phyloP scores from a whole-genome alignment of 2,888 invertebrate species.

The Microchrysa polita region DNA sequence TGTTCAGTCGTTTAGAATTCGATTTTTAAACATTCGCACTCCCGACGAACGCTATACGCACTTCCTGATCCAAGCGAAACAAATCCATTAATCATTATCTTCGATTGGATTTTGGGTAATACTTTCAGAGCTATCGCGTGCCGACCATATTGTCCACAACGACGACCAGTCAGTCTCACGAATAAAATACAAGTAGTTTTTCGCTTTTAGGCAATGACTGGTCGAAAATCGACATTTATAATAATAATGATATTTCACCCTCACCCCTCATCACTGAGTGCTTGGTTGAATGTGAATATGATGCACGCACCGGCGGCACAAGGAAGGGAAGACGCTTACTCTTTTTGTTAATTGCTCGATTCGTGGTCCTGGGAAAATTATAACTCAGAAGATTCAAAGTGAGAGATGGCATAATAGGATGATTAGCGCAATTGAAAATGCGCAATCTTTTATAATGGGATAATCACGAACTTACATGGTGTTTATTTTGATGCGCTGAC shows the following conservation, averaged over 20 bases:
- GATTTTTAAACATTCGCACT: constrained; percentile 35
- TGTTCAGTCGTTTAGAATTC: constrained; percentile 21
- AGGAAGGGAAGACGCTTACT: neutral
- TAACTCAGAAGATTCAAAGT: constrained; percentile 22
- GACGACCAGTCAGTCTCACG: constrained; percentile 33
- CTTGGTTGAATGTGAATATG: neutral
- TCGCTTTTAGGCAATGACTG: constrained; percentile 41
- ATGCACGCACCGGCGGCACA: too few relatives aligned
- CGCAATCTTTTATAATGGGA: constrained; percentile 47
- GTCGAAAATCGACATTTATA: constrained; percentile 35
- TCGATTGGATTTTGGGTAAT: constrained; percentile 39
- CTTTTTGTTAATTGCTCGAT: constrained; percentile 43
- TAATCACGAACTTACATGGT: constrained; percentile 49
- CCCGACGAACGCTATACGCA: constrained; percentile 18
- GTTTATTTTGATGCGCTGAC: constrained; percentile 43
- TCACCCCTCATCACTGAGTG: constrained; percentile 11
- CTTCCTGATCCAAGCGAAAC: constrained; percentile 25
- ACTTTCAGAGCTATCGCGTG: constrained; percentile 39
- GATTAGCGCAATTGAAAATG: constrained; percentile 48
- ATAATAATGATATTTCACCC: neutral
- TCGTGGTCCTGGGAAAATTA: constrained; percentile 43
- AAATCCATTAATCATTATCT: constrained; percentile 41
- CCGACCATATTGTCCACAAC: too few relatives aligned
- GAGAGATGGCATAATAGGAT: constrained; percentile 47
- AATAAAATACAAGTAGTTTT: constrained; percentile 5